A percentile compares a stretch with the other conserved stretches of the same genome.
Conservation (phyloP, 2,888 invertebrate genomes). For the Pyralis farinalis region DNA sequence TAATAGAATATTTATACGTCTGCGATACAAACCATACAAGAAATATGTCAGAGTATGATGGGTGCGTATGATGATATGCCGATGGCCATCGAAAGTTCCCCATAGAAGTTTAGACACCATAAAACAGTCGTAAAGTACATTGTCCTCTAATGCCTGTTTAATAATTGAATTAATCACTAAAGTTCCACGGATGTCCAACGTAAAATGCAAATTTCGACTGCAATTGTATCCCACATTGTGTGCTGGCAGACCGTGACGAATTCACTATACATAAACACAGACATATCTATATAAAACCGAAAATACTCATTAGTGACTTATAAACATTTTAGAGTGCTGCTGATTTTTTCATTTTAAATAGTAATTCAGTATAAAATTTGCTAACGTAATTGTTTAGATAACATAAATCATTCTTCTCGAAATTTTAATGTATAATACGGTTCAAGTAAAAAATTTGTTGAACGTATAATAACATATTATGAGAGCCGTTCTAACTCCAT, state of each 20-base stretch:
- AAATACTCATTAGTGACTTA: conserved; percentile 52
- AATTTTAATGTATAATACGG: conserved; percentile 2
- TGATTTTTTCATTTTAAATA: conserved; percentile 7
- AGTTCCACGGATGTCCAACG: conserved; percentile 50
- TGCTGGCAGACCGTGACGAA: conserved; percentile 58
- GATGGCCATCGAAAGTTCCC: neutral
- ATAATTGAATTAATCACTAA: conserved; percentile 61
- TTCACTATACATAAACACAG: conserved; percentile 42
- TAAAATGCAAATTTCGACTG: conserved; percentile 72
- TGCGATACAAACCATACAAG: neutral
- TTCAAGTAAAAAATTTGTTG: too few relatives aligned
- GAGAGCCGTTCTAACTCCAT: conserved; percentile 48
- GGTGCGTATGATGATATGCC: neutral
- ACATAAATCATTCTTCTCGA: conserved; percentile 6
- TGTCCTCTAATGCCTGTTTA: conserved; percentile 40
- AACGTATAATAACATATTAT: conserved; percentile 29
- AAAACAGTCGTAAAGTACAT: conserved; percentile 8
- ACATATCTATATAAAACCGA: conserved; percentile 38
- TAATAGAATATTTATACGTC: too few relatives aligned
- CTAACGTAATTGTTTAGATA: conserved; percentile 5
- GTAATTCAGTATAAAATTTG: conserved; percentile 3
- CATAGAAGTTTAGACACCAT: conserved; percentile 3
- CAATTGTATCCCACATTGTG: conserved; percentile 63
- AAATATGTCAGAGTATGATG: neutral
- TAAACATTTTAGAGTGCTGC: conserved; percentile 26